Evolutionary conservation across 2,113 vertebrate genomes (phyloP), one percentile per base, ranked within the genome.

Genomic region (Etia nguti): DNA sequence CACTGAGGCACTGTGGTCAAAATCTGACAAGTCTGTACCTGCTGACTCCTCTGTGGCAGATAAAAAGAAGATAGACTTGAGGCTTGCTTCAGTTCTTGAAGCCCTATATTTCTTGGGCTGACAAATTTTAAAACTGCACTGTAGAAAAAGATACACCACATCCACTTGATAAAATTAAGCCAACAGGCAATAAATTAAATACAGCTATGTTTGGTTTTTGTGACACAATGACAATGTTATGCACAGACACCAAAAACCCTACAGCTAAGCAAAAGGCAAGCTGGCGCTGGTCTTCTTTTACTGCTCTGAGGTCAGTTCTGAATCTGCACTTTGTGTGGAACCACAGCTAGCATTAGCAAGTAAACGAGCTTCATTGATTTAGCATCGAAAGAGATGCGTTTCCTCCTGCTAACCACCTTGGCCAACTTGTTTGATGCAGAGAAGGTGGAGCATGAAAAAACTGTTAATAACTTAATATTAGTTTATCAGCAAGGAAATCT

Each of bases 21-120:
- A 83, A 79, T 82, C 81, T 81, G 88, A 90, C 88, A 87, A 79
- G 43, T 6, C 11, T 52, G 52, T 82, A 84, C 82, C 68, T 73
- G 52, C 79, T 79, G 31, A 73, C 36, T 73, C 46, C 80, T 91
- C 88, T 12, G 52, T n/a, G 73, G 41, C 22, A 57, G 11, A 24
- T 22, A 26, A 59, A 77, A 85, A 34, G 43, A 79, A 80, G 52
- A 70, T 62, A 84, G 31, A 43, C 18, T 68, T 68, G 20, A 65
- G 8, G 20, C 60, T 65, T 65, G 60, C 20, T 41, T 81, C 22
- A 81, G 48, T 81, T 62, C 59, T 68, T 38, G 16, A 46, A 80
- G 70, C 55, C 48, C 41, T 38, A 15, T 65, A 24, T 36, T 56
- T 54, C 24, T 18, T 7, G 3, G 46, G 6, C 5, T 11, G 18